These are phyloP conservation scores for Zoanthus gigantus DNA, from an alignment of 92 coral and sea anemone species.

Conservation along the genomic window DNA sequence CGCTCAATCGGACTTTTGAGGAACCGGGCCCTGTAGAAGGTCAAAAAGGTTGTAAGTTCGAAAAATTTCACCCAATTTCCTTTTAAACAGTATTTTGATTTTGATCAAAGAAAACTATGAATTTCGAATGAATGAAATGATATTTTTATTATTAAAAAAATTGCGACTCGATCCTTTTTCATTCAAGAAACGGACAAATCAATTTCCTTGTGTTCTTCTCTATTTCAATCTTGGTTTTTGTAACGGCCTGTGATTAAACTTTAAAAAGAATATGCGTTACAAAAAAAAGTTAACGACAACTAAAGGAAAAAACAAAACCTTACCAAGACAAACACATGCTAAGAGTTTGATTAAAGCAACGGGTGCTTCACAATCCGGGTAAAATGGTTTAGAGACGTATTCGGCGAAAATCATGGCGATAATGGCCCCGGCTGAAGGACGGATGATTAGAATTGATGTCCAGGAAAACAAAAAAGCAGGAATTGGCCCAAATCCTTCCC, in stretches of 20 bases:
- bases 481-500: constrained; percentile 88
- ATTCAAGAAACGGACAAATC: background rate
- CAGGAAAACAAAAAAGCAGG: constrained; percentile 95
- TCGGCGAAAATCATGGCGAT: constrained; percentile 94
- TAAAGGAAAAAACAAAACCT: constrained; percentile 30
- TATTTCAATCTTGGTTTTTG: background rate
- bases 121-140: too few relatives aligned
- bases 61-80: background rate
- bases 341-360: constrained; percentile 77
- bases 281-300: background rate
- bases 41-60: background rate
- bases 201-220: background rate
- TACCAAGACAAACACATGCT: constrained; percentile 95
- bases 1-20: background rate
- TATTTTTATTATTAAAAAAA: background rate
- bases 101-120: too few relatives aligned
- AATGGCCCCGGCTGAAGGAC: constrained; percentile 96
- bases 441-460: constrained; percentile 91
- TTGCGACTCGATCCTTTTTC: background rate
- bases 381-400: constrained; percentile 95
- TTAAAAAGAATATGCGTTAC: background rate
- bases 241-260: background rate
- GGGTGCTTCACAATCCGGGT: constrained; percentile 81
- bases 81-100: too few relatives aligned
- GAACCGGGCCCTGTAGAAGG: too few relatives aligned